A percentile compares a stretch with the other conserved stretches of the same genome.
Conservation (phyloP, 1,140 invertebrate species). For the Penaeus vannamei region DNA sequence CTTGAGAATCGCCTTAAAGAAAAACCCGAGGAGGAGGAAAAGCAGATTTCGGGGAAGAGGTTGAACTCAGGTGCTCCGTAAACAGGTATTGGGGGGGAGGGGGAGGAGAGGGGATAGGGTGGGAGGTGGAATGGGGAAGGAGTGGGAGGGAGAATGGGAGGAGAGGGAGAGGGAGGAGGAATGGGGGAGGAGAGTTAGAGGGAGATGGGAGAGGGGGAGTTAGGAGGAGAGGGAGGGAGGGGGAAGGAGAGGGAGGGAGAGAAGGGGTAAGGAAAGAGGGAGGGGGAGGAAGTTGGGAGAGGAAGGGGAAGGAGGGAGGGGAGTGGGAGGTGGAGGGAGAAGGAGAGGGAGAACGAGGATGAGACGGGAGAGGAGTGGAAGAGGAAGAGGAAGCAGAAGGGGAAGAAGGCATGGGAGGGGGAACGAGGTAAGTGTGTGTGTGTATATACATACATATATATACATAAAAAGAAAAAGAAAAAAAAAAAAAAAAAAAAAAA, state of each 20-base stretch:
- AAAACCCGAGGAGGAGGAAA: no score
- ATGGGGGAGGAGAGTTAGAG: neutral
- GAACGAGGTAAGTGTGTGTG: neutral
- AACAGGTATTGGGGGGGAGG: no score
- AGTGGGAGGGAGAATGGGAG: neutral
- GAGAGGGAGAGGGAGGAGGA: neutral
- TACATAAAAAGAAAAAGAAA: no score
- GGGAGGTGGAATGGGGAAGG: no score
- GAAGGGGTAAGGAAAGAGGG: neutral
- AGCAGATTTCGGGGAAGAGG: no score
- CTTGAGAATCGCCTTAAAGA: no score
- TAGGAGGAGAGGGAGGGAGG: neutral
- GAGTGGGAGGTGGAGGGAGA: neutral
- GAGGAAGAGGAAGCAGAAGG: neutral
- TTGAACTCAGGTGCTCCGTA: no score
- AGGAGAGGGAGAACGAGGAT: no score
- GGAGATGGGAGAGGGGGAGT: neutral
- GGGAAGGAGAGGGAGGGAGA: neutral
- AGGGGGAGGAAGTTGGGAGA: neutral
- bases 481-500: no score
- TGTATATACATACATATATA: slow-evolving; percentile 20
- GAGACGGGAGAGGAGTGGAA: neutral
- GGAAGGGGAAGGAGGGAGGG: neutral
- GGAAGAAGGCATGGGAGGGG: neutral
- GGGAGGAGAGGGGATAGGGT: no score